Conservation (phyloP, 2,113 vertebrate species). For the Chiloscyllium plagiosum region DNA sequence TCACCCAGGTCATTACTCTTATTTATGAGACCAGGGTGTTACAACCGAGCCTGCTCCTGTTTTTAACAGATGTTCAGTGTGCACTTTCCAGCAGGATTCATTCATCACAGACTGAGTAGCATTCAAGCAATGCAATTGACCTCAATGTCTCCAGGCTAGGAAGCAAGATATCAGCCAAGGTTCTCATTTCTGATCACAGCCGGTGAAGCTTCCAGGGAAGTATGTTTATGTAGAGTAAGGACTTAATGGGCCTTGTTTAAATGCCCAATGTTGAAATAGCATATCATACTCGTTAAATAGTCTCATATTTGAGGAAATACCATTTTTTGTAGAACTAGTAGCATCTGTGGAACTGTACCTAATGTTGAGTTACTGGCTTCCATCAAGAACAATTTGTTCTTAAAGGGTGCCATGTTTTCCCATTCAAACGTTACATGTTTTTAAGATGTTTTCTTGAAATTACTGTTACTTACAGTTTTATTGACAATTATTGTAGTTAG, state of each 20-base stretch:
- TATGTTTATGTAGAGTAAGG: neutral
- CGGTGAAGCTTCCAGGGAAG: neutral
- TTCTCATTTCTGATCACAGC: conserved; percentile 8
- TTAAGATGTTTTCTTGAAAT: neutral
- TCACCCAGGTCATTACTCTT: neutral
- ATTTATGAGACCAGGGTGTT: neutral
- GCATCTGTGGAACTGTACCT: neutral
- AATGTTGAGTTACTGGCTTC: neutral
- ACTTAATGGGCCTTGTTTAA: neutral
- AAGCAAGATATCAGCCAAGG: conserved; percentile 5
- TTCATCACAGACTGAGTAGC: neutral
- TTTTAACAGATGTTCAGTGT: neutral
- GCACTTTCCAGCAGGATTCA: neutral
- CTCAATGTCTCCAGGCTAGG: neutral
- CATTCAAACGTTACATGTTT: neutral
- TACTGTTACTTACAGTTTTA: neutral
- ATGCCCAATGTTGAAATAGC: neutral
- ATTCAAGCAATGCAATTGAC: conserved; percentile 4
- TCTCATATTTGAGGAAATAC: neutral
- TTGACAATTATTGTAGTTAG: neutral
- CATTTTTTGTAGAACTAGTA: neutral
- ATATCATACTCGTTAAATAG: neutral
- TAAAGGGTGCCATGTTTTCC: neutral
- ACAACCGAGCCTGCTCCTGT: neutral
- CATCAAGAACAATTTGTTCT: neutral